Evolutionary conservation across 2,113 vertebrate genomes (phyloP).

Genomic region (Nycticebus coucang): DNA sequence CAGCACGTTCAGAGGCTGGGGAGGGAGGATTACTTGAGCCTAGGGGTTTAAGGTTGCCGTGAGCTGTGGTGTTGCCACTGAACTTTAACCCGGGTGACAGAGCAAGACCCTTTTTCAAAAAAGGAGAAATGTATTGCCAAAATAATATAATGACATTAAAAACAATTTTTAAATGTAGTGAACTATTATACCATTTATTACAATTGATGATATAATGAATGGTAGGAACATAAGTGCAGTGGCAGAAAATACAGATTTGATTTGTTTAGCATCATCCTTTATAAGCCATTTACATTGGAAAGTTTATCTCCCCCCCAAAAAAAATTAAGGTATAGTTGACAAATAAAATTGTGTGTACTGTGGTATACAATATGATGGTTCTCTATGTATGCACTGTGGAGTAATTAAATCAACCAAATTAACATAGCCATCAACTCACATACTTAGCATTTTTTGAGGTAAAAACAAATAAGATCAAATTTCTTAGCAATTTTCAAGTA

Average conservation of each 20-base stretch:
- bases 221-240: not conserved
- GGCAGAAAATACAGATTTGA: not conserved
- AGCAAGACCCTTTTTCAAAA: not conserved
- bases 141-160: not conserved
- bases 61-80: not conserved
- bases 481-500: not conserved
- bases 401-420: not conserved
- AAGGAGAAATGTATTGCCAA: not conserved
- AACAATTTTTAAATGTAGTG: not conserved
- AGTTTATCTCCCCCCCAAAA: not conserved
- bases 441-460: not conserved
- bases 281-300: not conserved
- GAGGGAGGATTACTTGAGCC: not conserved
- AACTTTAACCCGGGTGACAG: not conserved
- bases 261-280: not conserved
- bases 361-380: not conserved
- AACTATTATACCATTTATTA: not conserved
- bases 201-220: not conserved
- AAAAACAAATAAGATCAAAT: not conserved
- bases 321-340: not conserved
- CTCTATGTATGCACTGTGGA: not conserved
- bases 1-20: not conserved
- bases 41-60: not conserved
- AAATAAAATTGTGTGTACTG: not conserved
- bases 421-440: not conserved